These are phyloP conservation scores for Neria commutata DNA, from an alignment of 2,888 invertebrate species.

Conservation along the genomic window DNA sequence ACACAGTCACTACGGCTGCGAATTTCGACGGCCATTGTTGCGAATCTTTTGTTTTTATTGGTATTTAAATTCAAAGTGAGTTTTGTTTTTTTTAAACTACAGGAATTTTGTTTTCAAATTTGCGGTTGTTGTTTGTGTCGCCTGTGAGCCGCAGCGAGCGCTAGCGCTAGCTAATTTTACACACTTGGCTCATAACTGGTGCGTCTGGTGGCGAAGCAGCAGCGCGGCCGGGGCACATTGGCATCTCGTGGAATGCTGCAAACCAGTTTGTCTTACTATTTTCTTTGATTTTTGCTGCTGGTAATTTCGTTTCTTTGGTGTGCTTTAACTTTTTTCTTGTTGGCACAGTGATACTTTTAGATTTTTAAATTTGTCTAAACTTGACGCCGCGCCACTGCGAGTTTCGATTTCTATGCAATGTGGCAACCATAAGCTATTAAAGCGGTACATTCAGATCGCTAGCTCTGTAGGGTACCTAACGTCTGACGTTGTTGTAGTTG, in stretches of 20 bases:
- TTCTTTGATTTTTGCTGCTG: not conserved
- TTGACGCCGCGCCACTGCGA: too few relatives aligned
- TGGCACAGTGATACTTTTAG: slow-evolving; percentile 11
- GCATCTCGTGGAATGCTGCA: not conserved
- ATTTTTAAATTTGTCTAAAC: slow-evolving; percentile 22
- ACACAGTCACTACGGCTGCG: too few relatives aligned
- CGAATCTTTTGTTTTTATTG: too few relatives aligned
- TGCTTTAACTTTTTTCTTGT: not conserved
- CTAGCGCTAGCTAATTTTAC: slow-evolving; percentile 16
- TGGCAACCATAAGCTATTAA: too few relatives aligned
- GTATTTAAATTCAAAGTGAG: slow-evolving; percentile 32
- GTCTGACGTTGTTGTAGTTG: too few relatives aligned
- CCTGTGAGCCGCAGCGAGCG: too few relatives aligned
- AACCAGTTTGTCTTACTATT: slow-evolving; percentile 8
- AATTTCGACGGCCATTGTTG: too few relatives aligned
- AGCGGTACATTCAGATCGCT: too few relatives aligned
- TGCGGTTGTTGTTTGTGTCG: too few relatives aligned
- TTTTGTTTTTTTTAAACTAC: slow-evolving; percentile 24
- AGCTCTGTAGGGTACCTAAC: too few relatives aligned
- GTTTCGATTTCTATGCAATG: too few relatives aligned
- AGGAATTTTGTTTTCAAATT: too few relatives aligned
- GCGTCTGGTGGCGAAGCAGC: slow-evolving; percentile 1
- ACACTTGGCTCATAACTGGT: slow-evolving; percentile 17
- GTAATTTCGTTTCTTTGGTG: not conserved
- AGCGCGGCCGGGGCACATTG: not conserved